phyloP scores from a whole-genome alignment of 2,113 vertebrate genomes.

The Sciurus niger region DNA sequence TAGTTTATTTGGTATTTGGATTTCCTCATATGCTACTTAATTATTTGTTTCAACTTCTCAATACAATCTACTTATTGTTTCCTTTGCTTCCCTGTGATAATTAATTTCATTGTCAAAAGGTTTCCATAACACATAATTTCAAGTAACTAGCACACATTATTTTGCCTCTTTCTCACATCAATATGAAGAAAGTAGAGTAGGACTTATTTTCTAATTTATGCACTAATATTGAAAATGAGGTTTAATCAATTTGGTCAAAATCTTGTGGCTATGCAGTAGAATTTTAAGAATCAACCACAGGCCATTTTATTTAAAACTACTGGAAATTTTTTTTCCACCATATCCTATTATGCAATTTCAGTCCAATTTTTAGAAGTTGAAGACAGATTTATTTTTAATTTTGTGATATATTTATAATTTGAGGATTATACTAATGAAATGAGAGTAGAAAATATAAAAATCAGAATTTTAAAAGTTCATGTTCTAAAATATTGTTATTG shows the following conservation, averaged over 20 bases:
- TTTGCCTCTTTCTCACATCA: neutral
- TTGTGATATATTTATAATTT: neutral
- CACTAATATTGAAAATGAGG: conserved; percentile 18
- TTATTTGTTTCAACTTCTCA: conserved; percentile 54
- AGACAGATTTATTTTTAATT: neutral
- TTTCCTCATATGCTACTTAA: conserved; percentile 29
- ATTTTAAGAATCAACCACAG: neutral
- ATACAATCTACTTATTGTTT: conserved; percentile 22
- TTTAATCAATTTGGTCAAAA: neutral
- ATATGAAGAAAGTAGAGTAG: neutral
- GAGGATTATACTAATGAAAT: neutral
- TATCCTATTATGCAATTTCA: neutral
- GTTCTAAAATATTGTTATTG: neutral
- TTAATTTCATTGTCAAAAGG: conserved; percentile 58
- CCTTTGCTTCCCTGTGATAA: neutral
- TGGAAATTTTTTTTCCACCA: neutral
- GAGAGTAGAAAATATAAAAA: neutral
- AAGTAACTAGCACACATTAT: neutral
- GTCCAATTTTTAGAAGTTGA: neutral
- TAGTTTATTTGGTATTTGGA: conserved; percentile 44
- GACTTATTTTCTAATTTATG: neutral
- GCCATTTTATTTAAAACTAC: neutral
- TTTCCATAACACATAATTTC: neutral
- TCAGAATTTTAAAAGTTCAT: neutral
- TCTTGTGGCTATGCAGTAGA: neutral